Evolutionary conservation across 2,888 invertebrate genomes (phyloP).

Genomic region (Epinotia brunnichana): DNA sequence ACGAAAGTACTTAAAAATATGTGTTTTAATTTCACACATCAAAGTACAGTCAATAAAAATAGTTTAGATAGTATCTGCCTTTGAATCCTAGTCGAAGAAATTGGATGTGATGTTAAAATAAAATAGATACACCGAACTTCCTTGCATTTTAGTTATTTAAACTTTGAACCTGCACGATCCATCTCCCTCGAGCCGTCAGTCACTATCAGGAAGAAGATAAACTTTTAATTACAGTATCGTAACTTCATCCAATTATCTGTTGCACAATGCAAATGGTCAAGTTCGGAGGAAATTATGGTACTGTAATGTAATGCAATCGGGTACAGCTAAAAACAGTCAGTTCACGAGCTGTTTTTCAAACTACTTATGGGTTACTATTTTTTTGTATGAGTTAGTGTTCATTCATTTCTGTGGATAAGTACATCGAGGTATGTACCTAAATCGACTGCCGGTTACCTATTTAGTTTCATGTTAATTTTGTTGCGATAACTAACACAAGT

Average conservation of each 20-base stretch:
- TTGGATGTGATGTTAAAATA: background rate
- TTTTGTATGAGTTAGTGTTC: too few relatives aligned
- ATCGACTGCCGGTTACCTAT: too few relatives aligned
- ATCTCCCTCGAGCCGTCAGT: constrained; percentile 29
- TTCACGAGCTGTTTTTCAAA: background rate
- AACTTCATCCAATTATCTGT: constrained; percentile 38
- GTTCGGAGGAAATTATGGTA: constrained; percentile 31
- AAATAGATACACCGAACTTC: background rate
- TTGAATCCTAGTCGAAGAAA: too few relatives aligned
- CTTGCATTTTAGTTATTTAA: constrained; percentile 10
- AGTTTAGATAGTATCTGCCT: too few relatives aligned
- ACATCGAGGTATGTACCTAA: too few relatives aligned
- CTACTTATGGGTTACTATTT: too few relatives aligned
- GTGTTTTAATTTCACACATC: too few relatives aligned
- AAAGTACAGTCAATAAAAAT: too few relatives aligned
- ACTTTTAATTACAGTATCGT: constrained; percentile 37
- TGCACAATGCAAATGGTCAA: constrained; percentile 40
- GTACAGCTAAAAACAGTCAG: constrained; percentile 22
- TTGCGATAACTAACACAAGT: too few relatives aligned
- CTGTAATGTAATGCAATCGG: constrained; percentile 32
- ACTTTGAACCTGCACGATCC: constrained; percentile 25
- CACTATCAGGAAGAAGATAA: constrained; percentile 29
- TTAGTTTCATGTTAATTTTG: too few relatives aligned
- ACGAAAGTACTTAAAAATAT: too few relatives aligned
- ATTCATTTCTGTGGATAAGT: too few relatives aligned